Percentiles rank a stretch among this genome's conserved stretches.
Evolutionary conservation across 2,888 invertebrate genomes (phyloP).

Genomic region (Harmothoe impar): DNA sequence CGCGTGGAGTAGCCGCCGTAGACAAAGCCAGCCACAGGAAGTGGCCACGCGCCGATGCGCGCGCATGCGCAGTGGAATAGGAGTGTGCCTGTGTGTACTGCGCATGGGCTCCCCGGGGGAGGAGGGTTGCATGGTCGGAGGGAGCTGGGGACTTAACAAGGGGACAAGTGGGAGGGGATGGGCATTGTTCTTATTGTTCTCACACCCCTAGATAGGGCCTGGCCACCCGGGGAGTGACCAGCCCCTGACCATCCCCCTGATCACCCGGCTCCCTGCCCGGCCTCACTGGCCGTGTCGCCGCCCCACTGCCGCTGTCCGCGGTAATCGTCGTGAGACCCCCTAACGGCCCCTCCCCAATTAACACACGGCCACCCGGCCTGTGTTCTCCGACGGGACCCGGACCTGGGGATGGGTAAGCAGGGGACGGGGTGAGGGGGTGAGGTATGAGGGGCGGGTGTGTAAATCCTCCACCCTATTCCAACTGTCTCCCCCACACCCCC

Average conservation of each 20-base stretch:
- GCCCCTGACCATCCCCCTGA: background rate
- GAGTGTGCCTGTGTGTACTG: background rate
- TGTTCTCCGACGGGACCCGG: too few species aligned
- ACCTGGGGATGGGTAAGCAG: background rate
- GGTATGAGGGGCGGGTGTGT: background rate
- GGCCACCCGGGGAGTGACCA: background rate
- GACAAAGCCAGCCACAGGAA: conserved; percentile 1
- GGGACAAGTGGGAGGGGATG: background rate
- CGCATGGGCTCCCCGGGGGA: background rate
- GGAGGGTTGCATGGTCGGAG: background rate
- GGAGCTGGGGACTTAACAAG: too few species aligned
- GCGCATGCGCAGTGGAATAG: conserved; percentile 46
- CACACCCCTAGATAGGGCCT: background rate
- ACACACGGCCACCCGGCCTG: background rate
- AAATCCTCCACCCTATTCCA: background rate
- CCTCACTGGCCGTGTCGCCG: conserved; percentile 7
- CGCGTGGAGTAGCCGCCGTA: background rate
- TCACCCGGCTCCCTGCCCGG: background rate
- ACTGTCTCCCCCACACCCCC: too few species aligned
- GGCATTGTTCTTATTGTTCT: conserved; percentile 8
- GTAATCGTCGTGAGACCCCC: conserved; percentile 29
- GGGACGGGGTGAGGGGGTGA: background rate
- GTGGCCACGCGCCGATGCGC: conserved; percentile 42
- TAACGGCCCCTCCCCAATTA: background rate
- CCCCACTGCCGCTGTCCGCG: background rate